Evolutionary conservation across 2,113 vertebrate species (phyloP).

Genomic region (Heterochromis multidens): DNA sequence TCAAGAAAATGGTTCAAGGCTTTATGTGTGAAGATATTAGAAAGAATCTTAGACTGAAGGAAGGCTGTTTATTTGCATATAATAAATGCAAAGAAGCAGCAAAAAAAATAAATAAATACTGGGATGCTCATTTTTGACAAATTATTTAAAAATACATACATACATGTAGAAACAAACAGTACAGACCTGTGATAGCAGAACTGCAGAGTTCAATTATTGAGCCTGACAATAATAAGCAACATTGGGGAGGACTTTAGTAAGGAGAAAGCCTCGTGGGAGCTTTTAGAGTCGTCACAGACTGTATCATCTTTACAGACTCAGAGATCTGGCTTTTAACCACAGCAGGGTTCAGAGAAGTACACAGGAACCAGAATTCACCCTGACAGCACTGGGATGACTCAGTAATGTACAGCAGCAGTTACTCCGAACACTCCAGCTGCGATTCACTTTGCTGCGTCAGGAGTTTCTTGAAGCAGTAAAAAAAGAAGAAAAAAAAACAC

Average conservation of each 20-base stretch:
- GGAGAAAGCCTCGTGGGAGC: not conserved
- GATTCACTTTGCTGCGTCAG: not conserved
- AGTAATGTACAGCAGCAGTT: not conserved
- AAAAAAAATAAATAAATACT: too few relatives aligned
- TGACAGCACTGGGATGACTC: not conserved
- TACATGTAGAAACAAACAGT: not conserved
- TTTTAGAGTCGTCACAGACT: constrained; percentile 4
- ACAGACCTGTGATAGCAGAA: not conserved
- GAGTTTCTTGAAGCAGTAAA: not conserved
- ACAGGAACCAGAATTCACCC: not conserved
- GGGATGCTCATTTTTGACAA: too few relatives aligned
- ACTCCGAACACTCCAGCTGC: not conserved
- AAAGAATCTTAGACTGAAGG: too few relatives aligned
- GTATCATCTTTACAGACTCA: not conserved
- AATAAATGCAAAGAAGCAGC: too few relatives aligned
- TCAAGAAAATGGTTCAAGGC: not conserved
- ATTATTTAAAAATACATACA: too few relatives aligned
- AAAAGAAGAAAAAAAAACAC: not conserved
- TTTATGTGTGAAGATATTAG: not conserved
- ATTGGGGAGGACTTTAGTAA: not conserved
- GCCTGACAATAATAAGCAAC: not conserved
- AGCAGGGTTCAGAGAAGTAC: not conserved
- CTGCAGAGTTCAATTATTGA: not conserved
- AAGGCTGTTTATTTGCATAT: too few relatives aligned
- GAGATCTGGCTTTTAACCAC: not conserved